Percentiles rank a stretch among this genome's conserved stretches.
Evolutionary conservation across 2,888 invertebrate genomes (phyloP).

Genomic region (Nomada fucata): DNA sequence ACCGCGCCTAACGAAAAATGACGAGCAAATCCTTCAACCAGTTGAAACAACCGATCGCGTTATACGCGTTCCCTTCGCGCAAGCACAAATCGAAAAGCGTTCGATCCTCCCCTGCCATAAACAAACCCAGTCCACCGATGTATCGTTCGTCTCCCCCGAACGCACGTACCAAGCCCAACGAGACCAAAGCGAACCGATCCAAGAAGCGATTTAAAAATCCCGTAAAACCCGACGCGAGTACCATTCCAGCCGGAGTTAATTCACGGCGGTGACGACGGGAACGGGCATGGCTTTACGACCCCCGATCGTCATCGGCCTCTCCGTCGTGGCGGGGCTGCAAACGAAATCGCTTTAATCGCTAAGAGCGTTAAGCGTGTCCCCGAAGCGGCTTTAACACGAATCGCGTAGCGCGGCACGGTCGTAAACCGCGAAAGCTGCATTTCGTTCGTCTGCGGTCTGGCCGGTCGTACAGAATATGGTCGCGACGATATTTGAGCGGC

Average conservation of each 20-base stretch:
- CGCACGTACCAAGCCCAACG: background rate
- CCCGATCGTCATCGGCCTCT: conserved; percentile 30
- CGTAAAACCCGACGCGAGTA: conserved; percentile 4
- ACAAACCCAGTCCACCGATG: no score
- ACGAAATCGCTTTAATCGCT: conserved; percentile 45
- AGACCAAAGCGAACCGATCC: background rate
- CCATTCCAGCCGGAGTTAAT: conserved; percentile 13
- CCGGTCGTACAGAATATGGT: background rate
- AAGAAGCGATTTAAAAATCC: conserved; percentile 26
- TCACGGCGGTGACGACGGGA: background rate
- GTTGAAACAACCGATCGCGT: no score
- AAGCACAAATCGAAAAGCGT: no score
- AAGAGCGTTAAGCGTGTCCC: conserved; percentile 43
- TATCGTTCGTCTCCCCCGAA: background rate
- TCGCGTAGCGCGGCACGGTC: conserved; percentile 39
- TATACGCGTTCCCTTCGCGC: no score
- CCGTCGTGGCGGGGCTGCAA: background rate
- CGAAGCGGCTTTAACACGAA: conserved; percentile 48
- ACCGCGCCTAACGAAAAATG: no score
- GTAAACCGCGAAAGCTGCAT: conserved; percentile 55
- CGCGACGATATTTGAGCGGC: conserved; percentile 40
- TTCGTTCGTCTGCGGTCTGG: conserved; percentile 46
- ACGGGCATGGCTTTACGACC: conserved; percentile 35
- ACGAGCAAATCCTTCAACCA: no score
- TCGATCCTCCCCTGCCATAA: no score